A percentile compares a stretch with the other conserved stretches of the same genome.
These are phyloP conservation scores for Synodontis membranacea DNA, from an alignment of 2,113 vertebrate species.

Conservation along the genomic window DNA sequence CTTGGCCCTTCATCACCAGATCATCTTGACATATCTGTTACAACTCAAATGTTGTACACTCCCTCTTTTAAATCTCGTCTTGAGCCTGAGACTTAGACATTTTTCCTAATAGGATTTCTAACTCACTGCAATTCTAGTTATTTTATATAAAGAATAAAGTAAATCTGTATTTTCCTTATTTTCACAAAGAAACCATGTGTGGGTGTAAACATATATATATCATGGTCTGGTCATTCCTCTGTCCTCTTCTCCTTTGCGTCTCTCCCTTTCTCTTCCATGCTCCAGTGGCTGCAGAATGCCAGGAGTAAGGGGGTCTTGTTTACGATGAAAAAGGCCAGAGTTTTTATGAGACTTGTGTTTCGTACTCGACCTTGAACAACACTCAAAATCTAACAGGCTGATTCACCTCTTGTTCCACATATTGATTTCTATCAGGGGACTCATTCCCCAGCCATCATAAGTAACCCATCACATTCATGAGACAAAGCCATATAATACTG, in stretches of 20 bases:
- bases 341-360: conserved; percentile 38
- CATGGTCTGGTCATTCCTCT: neutral
- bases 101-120: neutral
- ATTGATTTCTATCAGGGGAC: conserved; percentile 44
- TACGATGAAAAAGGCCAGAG: conserved; percentile 25
- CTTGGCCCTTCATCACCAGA: neutral
- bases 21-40: neutral
- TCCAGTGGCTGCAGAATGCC: neutral
- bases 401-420: conserved; percentile 44
- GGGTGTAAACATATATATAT: neutral
- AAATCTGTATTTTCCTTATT: neutral
- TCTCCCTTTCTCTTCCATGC: neutral
- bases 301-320: conserved; percentile 28
- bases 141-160: neutral
- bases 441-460: conserved; percentile 36
- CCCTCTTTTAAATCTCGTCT: neutral
- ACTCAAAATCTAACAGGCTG: conserved; percentile 28
- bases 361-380: conserved; percentile 35
- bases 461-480: conserved; percentile 42
- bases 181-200: neutral
- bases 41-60: neutral
- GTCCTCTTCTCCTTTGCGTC: neutral
- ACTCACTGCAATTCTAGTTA: neutral
- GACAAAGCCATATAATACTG: conserved; percentile 38
- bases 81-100: neutral